Evolutionary conservation across 2,888 invertebrate genomes (phyloP).

Genomic region (Ellobium chinense): DNA sequence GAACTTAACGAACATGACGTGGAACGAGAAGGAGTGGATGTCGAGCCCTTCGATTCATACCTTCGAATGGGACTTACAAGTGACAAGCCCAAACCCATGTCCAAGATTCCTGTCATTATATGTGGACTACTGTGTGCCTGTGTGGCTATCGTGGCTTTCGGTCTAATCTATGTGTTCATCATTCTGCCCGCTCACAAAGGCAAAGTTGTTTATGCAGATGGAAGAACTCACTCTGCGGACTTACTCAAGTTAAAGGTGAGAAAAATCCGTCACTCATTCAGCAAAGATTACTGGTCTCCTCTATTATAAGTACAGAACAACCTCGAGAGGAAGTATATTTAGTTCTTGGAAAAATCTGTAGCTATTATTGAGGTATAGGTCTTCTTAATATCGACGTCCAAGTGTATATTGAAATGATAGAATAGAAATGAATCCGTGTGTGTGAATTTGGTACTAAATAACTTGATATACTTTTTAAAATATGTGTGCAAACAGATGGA

Average conservation of each 20-base stretch:
- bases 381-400: too few species aligned
- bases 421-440: too few species aligned
- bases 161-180: conserved; percentile 26
- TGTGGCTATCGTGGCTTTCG: conserved; percentile 10
- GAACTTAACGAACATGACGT: conserved; percentile 1
- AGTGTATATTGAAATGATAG: too few species aligned
- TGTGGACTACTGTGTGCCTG: conserved; percentile 16
- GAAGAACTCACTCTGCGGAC: conserved; percentile 2
- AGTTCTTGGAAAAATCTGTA: too few species aligned
- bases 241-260: not conserved
- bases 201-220: conserved; percentile 14
- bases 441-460: too few species aligned
- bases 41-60: not conserved
- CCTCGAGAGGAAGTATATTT: too few species aligned
- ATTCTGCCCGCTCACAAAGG: conserved; percentile 19
- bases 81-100: not conserved
- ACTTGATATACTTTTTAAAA: too few species aligned
- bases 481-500: too few species aligned
- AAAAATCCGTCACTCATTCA: too few species aligned
- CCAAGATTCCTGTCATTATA: conserved; percentile 18
- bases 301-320: too few species aligned
- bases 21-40: not conserved
- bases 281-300: too few species aligned
- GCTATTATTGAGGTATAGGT: too few species aligned
- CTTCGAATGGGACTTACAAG: not conserved